Evolutionary conservation across 2,888 invertebrate species (phyloP).

Genomic region (Papilio protenor): DNA sequence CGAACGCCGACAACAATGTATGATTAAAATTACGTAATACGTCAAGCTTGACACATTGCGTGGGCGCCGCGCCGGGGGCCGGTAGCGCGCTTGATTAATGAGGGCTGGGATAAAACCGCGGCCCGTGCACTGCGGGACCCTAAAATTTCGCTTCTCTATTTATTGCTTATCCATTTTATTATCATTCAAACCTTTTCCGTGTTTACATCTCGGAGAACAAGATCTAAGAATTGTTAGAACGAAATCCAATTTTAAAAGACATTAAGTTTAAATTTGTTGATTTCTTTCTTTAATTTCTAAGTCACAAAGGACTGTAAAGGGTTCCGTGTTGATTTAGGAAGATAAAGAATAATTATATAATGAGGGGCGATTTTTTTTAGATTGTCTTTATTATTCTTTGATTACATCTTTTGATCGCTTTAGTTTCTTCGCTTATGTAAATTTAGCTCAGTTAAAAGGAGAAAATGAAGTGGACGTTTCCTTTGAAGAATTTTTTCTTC

Average conservation of each 20-base stretch:
- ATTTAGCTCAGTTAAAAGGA: conserved; percentile 31
- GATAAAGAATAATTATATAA: conserved; percentile 24
- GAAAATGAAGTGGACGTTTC: conserved; percentile 34
- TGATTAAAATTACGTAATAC: conserved; percentile 73
- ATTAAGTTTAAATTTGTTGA: conserved; percentile 39
- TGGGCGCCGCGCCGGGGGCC: conserved; percentile 52
- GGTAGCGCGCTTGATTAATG: conserved; percentile 70
- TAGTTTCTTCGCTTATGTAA: conserved; percentile 38
- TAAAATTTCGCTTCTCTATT: conserved; percentile 67
- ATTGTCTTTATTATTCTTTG: conserved; percentile 32
- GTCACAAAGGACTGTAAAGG: conserved; percentile 34
- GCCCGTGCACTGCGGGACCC: conserved; percentile 57
- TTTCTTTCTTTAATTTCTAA: conserved; percentile 35
- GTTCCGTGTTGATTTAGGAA: conserved; percentile 42
- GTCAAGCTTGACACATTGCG: conserved; percentile 64
- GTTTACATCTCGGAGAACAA: conserved; percentile 51
- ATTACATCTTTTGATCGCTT: conserved; percentile 42
- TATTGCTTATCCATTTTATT: conserved; percentile 72
- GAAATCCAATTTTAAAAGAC: conserved; percentile 32
- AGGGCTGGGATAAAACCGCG: conserved; percentile 62
- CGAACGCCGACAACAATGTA: conserved; percentile 50
- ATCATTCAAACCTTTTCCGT: conserved; percentile 61
- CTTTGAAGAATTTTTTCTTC: conserved; percentile 35
- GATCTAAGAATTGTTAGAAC: conserved; percentile 37
- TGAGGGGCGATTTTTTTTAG: conserved; percentile 23